Evolutionary conservation across 2,113 vertebrate genomes (phyloP).

Genomic region (Gobiocypris rarus): DNA sequence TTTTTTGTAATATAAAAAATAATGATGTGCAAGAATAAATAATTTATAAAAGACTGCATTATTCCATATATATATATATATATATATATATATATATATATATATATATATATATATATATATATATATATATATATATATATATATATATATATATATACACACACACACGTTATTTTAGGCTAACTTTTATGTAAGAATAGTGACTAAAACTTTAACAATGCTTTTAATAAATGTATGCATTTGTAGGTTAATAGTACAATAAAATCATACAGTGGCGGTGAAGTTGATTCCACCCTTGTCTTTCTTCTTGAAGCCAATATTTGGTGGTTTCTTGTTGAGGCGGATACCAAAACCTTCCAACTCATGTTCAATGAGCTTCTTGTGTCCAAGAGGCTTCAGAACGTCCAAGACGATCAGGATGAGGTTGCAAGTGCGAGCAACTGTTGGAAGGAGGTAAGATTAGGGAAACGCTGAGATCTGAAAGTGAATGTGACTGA

Average conservation of each 20-base stretch:
- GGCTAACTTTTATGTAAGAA: not conserved
- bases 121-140: no score
- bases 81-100: no score
- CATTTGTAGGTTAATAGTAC: not conserved
- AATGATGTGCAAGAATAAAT: not conserved
- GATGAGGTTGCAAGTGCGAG: conserved; percentile 97
- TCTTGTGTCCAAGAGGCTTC: conserved; percentile 96
- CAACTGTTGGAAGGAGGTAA: conserved; percentile 78
- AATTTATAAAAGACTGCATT: not conserved
- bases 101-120: no score
- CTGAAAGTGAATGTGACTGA: not conserved
- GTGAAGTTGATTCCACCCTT: conserved; percentile 99
- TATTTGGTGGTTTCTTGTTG: conserved; percentile 96
- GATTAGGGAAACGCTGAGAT: not conserved
- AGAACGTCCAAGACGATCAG: conserved; percentile 96
- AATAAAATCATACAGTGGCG: conserved; percentile 80
- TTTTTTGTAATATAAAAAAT: not conserved
- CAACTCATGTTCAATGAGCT: conserved; percentile 95
- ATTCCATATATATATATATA: no score
- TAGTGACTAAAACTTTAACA: not conserved
- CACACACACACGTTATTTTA: no score
- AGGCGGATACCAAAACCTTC: conserved; percentile 98
- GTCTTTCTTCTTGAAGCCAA: conserved; percentile 98
- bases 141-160: no score
- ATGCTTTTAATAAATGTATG: not conserved